These are phyloP conservation scores for Euleptes europaea DNA, from an alignment of 2,113 vertebrate genomes.

Conservation along the genomic window DNA sequence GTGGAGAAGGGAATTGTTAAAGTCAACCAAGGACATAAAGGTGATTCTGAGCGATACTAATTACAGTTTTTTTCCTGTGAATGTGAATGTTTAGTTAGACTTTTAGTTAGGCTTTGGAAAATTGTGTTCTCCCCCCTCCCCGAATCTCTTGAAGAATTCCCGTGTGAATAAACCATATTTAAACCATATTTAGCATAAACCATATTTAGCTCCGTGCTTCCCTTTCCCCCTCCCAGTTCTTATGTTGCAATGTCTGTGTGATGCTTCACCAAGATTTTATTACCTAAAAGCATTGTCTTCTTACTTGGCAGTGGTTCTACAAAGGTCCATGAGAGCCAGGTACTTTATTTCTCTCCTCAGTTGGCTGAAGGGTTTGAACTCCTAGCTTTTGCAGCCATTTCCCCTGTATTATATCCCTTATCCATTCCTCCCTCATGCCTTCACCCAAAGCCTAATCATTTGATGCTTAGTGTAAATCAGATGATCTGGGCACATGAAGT, in stretches of 20 bases:
- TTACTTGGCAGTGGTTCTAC: neutral
- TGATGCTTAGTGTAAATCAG: neutral
- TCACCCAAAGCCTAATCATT: neutral
- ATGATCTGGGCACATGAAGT: neutral
- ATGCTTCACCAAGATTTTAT: neutral
- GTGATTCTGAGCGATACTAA: conserved; percentile 20
- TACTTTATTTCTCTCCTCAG: neutral
- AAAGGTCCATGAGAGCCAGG: neutral
- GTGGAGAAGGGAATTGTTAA: conserved; percentile 60
- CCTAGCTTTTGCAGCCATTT: no score
- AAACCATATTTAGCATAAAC: neutral
- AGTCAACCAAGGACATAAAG: conserved; percentile 20
- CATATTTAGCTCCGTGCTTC: neutral
- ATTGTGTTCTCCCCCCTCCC: neutral
- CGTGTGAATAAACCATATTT: neutral
- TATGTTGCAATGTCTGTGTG: neutral
- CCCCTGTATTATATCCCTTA: neutral
- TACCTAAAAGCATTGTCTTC: neutral
- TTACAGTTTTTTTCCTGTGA: neutral
- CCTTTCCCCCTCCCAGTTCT: neutral
- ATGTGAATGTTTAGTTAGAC: neutral
- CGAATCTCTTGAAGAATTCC: neutral
- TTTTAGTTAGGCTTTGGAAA: neutral
- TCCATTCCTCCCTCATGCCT: neutral
- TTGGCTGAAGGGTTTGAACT: neutral